Evolutionary conservation across 2,888 invertebrate genomes (phyloP).

Genomic region (Synergus gifuensis): DNA sequence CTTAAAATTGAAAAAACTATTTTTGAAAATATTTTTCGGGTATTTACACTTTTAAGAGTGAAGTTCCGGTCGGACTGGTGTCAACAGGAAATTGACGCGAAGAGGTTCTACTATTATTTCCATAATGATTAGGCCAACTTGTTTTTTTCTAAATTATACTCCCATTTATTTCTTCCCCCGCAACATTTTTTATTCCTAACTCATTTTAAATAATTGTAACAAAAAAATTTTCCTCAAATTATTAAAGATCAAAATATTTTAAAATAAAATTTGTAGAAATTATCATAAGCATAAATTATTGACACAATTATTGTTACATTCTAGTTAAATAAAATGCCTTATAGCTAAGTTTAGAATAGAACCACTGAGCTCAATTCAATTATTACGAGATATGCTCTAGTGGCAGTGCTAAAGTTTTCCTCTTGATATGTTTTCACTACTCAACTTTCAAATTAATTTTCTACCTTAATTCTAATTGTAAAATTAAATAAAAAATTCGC

Average conservation of each 20-base stretch:
- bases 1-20: background rate
- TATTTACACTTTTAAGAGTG: conserved; percentile 11
- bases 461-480: background rate
- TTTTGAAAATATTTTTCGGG: background rate
- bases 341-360: conserved; percentile 38
- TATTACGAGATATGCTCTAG: conserved; percentile 27
- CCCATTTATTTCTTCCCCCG: background rate
- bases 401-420: conserved; percentile 34
- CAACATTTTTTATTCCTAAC: conserved; percentile 15
- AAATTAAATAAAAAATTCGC: too few species aligned
- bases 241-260: too few species aligned
- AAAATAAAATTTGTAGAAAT: too few species aligned
- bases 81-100: conserved; percentile 69
- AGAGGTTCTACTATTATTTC: conserved; percentile 61
- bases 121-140: conserved; percentile 34
- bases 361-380: conserved; percentile 19
- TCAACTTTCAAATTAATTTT: conserved; percentile 2
- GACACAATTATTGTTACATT: too few species aligned
- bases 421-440: conserved; percentile 37
- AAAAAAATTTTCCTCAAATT: background rate
- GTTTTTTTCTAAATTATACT: conserved; percentile 30
- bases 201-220: background rate
- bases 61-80: conserved; percentile 61
- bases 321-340: conserved; percentile 15
- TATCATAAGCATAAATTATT: too few species aligned